phyloP scores from a whole-genome alignment of 1,140 invertebrate genomes.

The Oncopodura yosiiana region DNA sequence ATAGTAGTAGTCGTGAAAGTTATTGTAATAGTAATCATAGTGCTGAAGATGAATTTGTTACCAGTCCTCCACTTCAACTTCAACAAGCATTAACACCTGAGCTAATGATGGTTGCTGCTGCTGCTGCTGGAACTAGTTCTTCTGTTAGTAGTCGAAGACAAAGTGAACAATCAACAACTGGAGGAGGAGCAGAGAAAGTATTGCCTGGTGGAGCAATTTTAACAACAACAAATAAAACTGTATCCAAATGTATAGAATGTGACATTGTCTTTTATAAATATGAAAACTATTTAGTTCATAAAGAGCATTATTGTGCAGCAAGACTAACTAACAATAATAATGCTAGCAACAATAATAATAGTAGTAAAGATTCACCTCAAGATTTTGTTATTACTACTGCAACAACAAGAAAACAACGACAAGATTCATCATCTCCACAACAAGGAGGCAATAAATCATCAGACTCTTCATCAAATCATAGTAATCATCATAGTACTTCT shows the following conservation, averaged over 20 bases:
- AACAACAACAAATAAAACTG: conserved; percentile 43
- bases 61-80: not conserved
- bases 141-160: too few relatives aligned
- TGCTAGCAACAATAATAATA: not conserved
- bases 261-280: conserved; percentile 95
- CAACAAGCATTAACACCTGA: not conserved
- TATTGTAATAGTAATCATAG: conserved; percentile 1
- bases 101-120: conserved; percentile 36
- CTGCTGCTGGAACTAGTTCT: conserved; percentile 34
- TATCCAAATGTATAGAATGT: conserved; percentile 86
- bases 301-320: conserved; percentile 85
- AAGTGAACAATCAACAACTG: too few relatives aligned
- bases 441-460: not conserved
- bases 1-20: not conserved
- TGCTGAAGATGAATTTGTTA: conserved; percentile 5
- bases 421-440: not conserved
- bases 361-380: too few relatives aligned
- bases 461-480: not conserved
- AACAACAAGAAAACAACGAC: too few relatives aligned
- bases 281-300: conserved; percentile 89
- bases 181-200: conserved; percentile 3
- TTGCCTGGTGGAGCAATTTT: conserved; percentile 32
- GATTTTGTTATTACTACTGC: too few relatives aligned
- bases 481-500: not conserved
- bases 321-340: conserved; percentile 22